Evolutionary conservation across 2,888 invertebrate genomes (phyloP).

Genomic region (Iselma pallidipennis): DNA sequence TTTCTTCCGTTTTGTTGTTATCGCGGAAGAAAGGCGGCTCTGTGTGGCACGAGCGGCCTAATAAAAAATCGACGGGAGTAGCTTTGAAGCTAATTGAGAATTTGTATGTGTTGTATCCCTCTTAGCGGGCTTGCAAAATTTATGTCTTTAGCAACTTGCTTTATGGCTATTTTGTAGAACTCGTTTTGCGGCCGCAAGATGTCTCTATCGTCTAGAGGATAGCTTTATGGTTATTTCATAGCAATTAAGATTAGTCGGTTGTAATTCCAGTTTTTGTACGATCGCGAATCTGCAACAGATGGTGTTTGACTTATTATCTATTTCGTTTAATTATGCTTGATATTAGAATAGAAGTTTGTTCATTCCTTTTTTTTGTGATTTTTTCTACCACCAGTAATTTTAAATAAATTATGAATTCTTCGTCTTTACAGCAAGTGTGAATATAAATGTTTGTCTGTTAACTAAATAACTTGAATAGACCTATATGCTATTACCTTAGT

Average conservation of each 20-base stretch:
- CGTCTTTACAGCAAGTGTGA: too few relatives aligned
- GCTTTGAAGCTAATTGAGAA: constrained; percentile 51
- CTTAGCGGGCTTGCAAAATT: constrained; percentile 49
- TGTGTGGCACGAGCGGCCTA: neutral
- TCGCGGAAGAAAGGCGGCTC: neutral
- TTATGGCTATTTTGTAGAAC: constrained; percentile 56
- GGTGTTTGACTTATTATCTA: constrained; percentile 53
- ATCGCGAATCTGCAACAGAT: constrained; percentile 51
- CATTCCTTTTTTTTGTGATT: neutral
- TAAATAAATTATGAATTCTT: too few relatives aligned
- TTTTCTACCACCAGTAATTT: neutral
- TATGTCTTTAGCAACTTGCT: constrained; percentile 54
- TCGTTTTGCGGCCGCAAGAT: constrained; percentile 56
- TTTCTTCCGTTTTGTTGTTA: neutral
- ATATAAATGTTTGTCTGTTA: constrained; percentile 12
- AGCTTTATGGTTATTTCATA: constrained; percentile 56
- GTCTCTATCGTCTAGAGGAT: constrained; percentile 56
- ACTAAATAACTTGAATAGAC: constrained; percentile 23
- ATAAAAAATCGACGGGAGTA: constrained; percentile 26
- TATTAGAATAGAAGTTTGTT: neutral
- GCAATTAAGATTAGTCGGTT: constrained; percentile 56
- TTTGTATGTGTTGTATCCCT: constrained; percentile 54
- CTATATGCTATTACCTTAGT: constrained; percentile 40
- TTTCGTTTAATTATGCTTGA: constrained; percentile 5
- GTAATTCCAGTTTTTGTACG: constrained; percentile 54